These are phyloP conservation scores for Peromyscus californicus DNA, from an alignment of 2,113 vertebrate species.

Conservation along the genomic window DNA sequence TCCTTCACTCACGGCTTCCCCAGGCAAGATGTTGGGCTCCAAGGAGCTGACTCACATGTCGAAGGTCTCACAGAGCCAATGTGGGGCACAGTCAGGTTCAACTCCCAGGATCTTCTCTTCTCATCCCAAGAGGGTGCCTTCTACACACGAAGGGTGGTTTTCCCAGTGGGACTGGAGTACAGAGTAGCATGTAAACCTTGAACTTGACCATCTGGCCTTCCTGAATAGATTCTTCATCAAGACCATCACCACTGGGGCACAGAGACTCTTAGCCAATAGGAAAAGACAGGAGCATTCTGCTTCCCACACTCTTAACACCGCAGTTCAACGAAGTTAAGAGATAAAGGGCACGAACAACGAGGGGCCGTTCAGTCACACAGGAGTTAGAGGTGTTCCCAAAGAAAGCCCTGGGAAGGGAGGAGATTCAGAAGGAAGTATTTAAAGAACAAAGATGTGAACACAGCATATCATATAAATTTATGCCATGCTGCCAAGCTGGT, in stretches of 20 bases:
- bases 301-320: not conserved
- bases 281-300: constrained; percentile 23
- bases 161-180: not conserved
- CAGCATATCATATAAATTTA: constrained; percentile 74
- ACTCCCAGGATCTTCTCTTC: not conserved
- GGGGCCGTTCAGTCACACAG: not conserved
- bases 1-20: constrained; percentile 5
- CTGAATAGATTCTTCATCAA: not conserved
- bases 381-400: constrained; percentile 47
- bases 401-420: not conserved
- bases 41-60: not conserved
- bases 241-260: not conserved
- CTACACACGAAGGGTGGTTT: not conserved
- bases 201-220: constrained; percentile 17
- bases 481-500: constrained; percentile 39
- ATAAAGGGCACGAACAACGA: constrained; percentile 68
- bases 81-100: not conserved
- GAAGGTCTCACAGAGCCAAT: not conserved
- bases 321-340: constrained; percentile 39
- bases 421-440: constrained; percentile 73
- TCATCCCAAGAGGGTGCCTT: not conserved
- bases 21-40: not conserved
- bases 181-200: not conserved
- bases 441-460: constrained; percentile 75
- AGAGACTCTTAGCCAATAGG: constrained; percentile 44